These are phyloP conservation scores for Brenthis ino DNA, from an alignment of 2,888 invertebrate genomes.

Conservation along the genomic window DNA sequence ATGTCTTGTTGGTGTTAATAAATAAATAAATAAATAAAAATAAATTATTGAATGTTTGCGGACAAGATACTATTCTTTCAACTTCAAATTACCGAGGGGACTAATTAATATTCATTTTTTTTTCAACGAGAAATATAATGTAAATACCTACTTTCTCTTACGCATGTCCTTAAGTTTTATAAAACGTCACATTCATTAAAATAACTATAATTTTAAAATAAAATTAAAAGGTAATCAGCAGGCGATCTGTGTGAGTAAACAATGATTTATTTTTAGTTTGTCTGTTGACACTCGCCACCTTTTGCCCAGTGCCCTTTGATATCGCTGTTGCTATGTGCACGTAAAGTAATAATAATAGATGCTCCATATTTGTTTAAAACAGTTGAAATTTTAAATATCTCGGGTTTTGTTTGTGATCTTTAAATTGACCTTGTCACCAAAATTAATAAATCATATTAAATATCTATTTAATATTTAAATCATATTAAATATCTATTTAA, in stretches of 20 bases:
- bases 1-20: too few relatives aligned
- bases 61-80: too few relatives aligned
- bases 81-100: too few relatives aligned
- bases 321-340: slow-evolving; percentile 64
- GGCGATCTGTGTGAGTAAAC: slow-evolving; percentile 44
- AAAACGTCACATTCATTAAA: not conserved
- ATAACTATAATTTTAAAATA: not conserved
- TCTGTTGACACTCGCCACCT: slow-evolving; percentile 47
- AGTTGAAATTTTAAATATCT: slow-evolving; percentile 8
- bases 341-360: slow-evolving; percentile 7
- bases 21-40: too few relatives aligned
- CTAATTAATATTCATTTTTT: too few relatives aligned
- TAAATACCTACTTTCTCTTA: not conserved
- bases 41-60: too few relatives aligned
- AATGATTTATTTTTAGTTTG: slow-evolving; percentile 59
- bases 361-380: slow-evolving; percentile 10
- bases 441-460: not conserved
- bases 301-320: slow-evolving; percentile 43
- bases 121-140: too few relatives aligned
- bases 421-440: slow-evolving; percentile 3
- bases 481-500: too few relatives aligned
- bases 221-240: slow-evolving; percentile 1
- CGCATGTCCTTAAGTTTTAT: too few relatives aligned
- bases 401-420: slow-evolving; percentile 1
- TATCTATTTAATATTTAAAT: too few relatives aligned